Evolutionary conservation across 2,888 invertebrate species (phyloP).

Genomic region (Athalia circularis): DNA sequence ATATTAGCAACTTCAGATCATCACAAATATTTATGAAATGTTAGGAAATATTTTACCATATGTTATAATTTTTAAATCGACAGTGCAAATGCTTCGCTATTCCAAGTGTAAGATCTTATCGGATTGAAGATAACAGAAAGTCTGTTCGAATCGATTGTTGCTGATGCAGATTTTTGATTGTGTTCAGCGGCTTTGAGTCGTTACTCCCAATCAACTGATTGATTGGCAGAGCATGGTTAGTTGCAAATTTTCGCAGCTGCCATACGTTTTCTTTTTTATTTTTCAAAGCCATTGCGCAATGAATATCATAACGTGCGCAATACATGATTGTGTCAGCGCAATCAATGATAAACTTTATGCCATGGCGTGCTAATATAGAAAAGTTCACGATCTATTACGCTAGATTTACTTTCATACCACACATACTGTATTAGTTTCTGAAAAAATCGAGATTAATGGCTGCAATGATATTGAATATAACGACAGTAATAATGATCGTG

Average conservation of each 20-base stretch:
- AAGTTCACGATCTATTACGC: too few relatives aligned
- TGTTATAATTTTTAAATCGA: too few relatives aligned
- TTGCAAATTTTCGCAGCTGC: constrained; percentile 8
- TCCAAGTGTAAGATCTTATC: too few relatives aligned
- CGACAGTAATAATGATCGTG: background rate
- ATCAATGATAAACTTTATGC: too few relatives aligned
- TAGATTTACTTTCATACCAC: constrained; percentile 23
- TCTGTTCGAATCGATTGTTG: too few relatives aligned
- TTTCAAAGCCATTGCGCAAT: constrained; percentile 27
- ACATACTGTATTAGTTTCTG: background rate
- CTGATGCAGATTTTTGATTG: too few relatives aligned
- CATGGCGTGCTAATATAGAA: too few relatives aligned
- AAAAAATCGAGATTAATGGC: constrained; percentile 4
- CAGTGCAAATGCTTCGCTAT: too few relatives aligned
- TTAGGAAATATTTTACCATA: too few relatives aligned
- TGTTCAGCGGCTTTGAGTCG: background rate
- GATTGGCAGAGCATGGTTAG: background rate
- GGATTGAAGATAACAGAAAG: too few relatives aligned
- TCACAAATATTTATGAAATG: too few relatives aligned
- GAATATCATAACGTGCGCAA: constrained; percentile 31
- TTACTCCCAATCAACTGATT: constrained; percentile 1
- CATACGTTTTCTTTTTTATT: background rate
- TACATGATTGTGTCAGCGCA: background rate
- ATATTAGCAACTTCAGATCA: too few relatives aligned
- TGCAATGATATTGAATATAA: background rate